Evolutionary conservation across 2,888 invertebrate genomes (phyloP), one percentile per base, ranked within the genome.

Genomic region (Diaphora mendica): DNA sequence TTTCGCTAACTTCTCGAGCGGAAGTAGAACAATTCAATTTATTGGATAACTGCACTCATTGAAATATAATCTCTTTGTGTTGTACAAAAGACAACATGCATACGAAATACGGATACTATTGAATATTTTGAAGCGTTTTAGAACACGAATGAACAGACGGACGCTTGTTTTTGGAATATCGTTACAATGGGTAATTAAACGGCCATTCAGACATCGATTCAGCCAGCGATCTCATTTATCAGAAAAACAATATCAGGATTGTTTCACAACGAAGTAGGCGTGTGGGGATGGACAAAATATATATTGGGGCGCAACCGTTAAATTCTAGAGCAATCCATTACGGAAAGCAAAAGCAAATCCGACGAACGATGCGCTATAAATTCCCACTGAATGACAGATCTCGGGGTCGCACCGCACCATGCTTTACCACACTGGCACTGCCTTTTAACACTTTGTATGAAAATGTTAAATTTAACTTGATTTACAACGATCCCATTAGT

Each of bases 301-400:
- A 85, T 77, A 82, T 85, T 78, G 70, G 71, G 73, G 79, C 67
- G 70, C 76, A 79, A 82, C 70, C 75, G 79, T 80, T 76, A 82
- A 85, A 85, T 88, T 85, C 85, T 82, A 88, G 85, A 86, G 86
- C 86, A 86, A 88, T 89, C 89, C 85, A 87, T 85, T 86, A 86
- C 79, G 82, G 80, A 78, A 82, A 84, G 86, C 85, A 84, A 83
- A 88, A 87, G 86, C 86, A 88, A 90, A 90, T 88, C 86, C 83
- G 77, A 82, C 86, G 85, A 88, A 87, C 87, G 89, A 88, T 86
- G 86, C 80, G 89, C 87, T 84, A 90, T 91, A 90, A 90, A 91
- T 91, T 80, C 81, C 79, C 78, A 78, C 82, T 80, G 86, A 87
- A 88, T 89, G 90, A 89, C 90, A 89, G 89, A 89, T 85, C 89